Evolutionary conservation across 2,888 invertebrate species (phyloP), one percentile per base, ranked within the genome.

Genomic region (Plemyria rubiginata): DNA sequence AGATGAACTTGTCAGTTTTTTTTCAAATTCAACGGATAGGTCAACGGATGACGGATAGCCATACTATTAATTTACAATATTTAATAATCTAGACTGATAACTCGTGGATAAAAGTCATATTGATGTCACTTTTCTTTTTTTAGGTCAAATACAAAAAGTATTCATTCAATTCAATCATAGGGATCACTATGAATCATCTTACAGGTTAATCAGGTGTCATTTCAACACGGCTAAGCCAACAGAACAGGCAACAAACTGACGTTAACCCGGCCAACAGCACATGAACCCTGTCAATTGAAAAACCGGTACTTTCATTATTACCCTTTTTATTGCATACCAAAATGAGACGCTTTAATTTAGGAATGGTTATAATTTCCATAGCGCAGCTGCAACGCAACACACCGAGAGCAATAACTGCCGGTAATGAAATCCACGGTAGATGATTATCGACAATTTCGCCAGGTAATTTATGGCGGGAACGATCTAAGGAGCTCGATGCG

Each of bases 381-480:
- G 56, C 29, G 54, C 62, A 61, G 61, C 46, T 62, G 61, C 61
- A 40, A n/a, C 7, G 32, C 36, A 22, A 22, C 22, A 38, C 73
- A 72, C 56, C 64, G 64, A 45, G 65, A 52, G 62, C 54, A 57
- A 63, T 58, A 58, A 58, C 58, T 51, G 52, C 29, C 70, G 22
- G 78, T 86, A 89, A 87, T 87, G 87, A 84, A 87, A 87, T 82
- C 80, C 75, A 70, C 73, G 76, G 77, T 74, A 77, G 86, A 86
- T 88, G 84, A 90, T 90, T 89, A 87, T 87, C 84, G 82, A 76
- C 81, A 85, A 86, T 87, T 85, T 84, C 73, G 78, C 82, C 74
- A 75, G 76, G 79, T 81, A 85, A 88, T 85, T 89, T 89, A 89
- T 84, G 68, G 81, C 80, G 67, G 79, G 80, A 83, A 80, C 79